Evolutionary conservation across 1,140 invertebrate species (phyloP).

Genomic region (Bombus balteatus): DNA sequence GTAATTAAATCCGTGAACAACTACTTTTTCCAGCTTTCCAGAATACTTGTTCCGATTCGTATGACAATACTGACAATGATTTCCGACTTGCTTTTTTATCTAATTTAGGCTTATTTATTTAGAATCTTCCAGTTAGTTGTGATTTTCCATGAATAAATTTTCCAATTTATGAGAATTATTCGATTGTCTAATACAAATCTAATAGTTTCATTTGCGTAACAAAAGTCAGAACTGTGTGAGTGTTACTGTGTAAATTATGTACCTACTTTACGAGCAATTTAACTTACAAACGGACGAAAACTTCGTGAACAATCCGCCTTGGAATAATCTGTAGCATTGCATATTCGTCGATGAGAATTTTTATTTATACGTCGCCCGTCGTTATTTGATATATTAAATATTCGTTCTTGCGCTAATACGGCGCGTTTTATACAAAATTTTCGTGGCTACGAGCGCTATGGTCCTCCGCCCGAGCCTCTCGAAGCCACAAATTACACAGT

Average conservation of each 20-base stretch:
- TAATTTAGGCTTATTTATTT: neutral
- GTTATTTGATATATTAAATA: neutral
- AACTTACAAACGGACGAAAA: neutral
- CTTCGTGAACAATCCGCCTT: neutral
- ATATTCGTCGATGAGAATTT: neutral
- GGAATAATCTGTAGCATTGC: neutral
- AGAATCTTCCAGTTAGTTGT: too few species aligned
- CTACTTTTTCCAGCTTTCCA: neutral
- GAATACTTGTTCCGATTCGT: neutral
- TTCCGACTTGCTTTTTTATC: neutral
- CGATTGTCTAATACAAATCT: too few species aligned
- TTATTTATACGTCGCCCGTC: neutral
- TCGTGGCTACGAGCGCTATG: neutral
- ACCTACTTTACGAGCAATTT: neutral
- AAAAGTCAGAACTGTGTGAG: neutral
- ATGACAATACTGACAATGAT: too few species aligned
- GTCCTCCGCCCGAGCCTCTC: too few species aligned
- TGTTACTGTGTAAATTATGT: too few species aligned
- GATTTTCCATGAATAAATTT: neutral
- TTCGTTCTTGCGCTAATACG: neutral
- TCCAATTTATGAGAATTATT: neutral
- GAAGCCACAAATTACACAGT: constrained; percentile 71
- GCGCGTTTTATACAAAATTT: neutral
- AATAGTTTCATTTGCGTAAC: neutral
- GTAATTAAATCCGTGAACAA: neutral